A percentile compares a stretch with the other conserved stretches of the same genome.
Conservation (phyloP, 2,113 vertebrate genomes). For the Burhinus oedicnemus region DNA sequence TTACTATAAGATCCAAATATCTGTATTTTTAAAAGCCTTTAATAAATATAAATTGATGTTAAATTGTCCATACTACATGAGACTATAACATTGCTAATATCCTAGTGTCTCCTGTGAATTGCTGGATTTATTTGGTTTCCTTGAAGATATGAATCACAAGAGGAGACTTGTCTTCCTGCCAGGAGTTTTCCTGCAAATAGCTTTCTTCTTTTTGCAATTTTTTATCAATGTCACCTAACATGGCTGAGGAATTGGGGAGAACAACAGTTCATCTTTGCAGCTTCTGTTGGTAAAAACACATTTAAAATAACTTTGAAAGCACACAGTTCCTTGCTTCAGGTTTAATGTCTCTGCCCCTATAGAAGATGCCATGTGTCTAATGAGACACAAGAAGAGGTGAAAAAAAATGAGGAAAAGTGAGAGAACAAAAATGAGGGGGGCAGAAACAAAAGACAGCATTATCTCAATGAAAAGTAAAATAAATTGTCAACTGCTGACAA, state of each 20-base stretch:
- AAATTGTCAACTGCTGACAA: not conserved
- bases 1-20: not conserved
- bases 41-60: not conserved
- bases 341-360: not conserved
- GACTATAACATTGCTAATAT: not conserved
- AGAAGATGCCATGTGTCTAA: conserved; percentile 3
- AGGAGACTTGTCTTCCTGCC: not conserved
- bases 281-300: not conserved
- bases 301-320: conserved; percentile 1
- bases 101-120: not conserved
- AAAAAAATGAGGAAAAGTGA: not conserved
- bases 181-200: not conserved
- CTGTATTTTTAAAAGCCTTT: not conserved
- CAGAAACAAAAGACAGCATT: not conserved
- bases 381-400: not conserved
- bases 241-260: not conserved
- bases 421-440: not conserved
- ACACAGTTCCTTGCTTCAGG: not conserved
- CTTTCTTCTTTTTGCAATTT: not conserved
- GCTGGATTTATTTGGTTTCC: conserved; percentile 19
- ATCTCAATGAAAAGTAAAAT: conserved; percentile 11
- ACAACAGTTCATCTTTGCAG: not conserved
- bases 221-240: not conserved
- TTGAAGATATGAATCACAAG: conserved; percentile 12
- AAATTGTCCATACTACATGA: not conserved